Percentiles rank a stretch among this genome's conserved stretches.
Evolutionary conservation across 1,140 invertebrate genomes (phyloP).

Genomic region (Heliconius hermathena): DNA sequence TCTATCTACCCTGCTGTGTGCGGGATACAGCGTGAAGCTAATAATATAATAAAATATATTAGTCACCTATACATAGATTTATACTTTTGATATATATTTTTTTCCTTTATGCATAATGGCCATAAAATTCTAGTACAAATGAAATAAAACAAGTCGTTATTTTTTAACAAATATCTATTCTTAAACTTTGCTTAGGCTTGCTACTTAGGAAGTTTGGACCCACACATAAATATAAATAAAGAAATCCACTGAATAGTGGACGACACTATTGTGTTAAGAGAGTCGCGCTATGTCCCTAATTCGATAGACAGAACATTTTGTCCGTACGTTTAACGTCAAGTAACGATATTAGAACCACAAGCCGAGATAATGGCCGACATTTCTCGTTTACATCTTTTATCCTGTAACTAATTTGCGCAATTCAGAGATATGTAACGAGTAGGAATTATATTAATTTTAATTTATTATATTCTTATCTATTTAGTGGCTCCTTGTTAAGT

Average conservation of each 20-base stretch:
- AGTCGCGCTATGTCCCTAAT: slow-evolving; percentile 23
- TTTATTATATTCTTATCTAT: neutral
- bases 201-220: too few species aligned
- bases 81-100: too few species aligned
- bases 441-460: neutral
- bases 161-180: too few species aligned
- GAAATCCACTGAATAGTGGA: neutral
- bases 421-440: neutral
- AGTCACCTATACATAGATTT: too few species aligned
- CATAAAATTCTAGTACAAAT: too few species aligned
- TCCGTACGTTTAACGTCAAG: neutral
- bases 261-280: neutral
- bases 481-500: neutral
- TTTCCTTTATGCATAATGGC: too few species aligned
- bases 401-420: slow-evolving; percentile 12
- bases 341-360: slow-evolving; percentile 21
- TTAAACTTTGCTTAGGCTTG: too few species aligned
- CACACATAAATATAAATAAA: neutral
- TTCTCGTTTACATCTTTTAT: slow-evolving; percentile 24
- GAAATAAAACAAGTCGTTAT: too few species aligned
- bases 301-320: slow-evolving; percentile 22
- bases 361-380: slow-evolving; percentile 21
- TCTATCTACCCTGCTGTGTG: too few species aligned
- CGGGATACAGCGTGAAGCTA: too few species aligned
- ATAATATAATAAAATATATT: too few species aligned